Percentiles rank a stretch among this genome's conserved stretches.
These are phyloP conservation scores for Saxicola maurus DNA, from an alignment of 2,797 vertebrate species.

Conservation along the genomic window DNA sequence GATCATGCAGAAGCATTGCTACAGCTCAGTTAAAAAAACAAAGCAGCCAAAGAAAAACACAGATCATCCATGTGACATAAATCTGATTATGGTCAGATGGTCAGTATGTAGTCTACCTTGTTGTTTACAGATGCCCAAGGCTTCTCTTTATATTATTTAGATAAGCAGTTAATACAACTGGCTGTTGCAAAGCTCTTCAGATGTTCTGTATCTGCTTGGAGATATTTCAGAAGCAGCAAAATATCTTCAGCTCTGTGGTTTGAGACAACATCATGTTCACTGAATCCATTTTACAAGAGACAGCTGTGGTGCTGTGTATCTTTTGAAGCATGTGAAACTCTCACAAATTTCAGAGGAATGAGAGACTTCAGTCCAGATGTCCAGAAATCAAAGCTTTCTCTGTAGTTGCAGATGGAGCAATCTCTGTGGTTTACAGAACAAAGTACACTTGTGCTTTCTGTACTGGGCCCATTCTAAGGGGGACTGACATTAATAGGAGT, in stretches of 20 bases:
- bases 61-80: background rate
- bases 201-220: background rate
- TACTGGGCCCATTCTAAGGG: background rate
- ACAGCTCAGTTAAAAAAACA: background rate
- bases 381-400: background rate
- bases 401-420: background rate
- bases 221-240: background rate
- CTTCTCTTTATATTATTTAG: background rate
- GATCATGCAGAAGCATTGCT: background rate
- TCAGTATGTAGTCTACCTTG: background rate
- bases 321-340: background rate
- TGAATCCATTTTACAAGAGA: background rate
- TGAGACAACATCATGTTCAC: background rate
- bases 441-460: background rate
- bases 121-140: background rate
- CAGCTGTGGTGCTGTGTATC: background rate
- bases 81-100: background rate
- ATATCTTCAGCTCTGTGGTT: background rate
- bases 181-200: background rate
- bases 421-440: background rate
- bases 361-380: background rate
- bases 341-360: background rate
- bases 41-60: background rate
- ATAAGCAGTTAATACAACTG: background rate
- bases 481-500: background rate